phyloP scores from a whole-genome alignment of 1,140 invertebrate genomes.

The Patella vulgata region DNA sequence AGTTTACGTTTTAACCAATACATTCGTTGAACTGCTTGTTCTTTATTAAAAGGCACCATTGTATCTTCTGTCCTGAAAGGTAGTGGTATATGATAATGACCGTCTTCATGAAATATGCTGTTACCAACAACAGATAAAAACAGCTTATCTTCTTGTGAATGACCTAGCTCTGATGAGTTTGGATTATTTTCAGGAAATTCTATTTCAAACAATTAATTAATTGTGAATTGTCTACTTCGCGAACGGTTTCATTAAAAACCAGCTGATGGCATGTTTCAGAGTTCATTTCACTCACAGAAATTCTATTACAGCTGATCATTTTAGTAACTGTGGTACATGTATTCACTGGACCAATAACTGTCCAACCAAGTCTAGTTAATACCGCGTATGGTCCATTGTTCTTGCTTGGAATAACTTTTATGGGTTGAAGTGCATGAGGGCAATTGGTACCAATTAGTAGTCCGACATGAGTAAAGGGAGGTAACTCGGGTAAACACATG shows the following conservation, averaged over 20 bases:
- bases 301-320: background rate
- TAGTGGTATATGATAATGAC: conserved; percentile 6
- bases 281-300: background rate
- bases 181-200: conserved; percentile 21
- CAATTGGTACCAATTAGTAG: too few species aligned
- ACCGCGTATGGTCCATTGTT: background rate
- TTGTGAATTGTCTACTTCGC: conserved; percentile 2
- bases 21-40: conserved; percentile 11
- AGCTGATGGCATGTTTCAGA: background rate
- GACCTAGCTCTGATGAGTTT: background rate
- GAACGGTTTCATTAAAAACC: background rate
- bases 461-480: too few species aligned
- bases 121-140: conserved; percentile 4
- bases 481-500: too few species aligned
- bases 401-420: too few species aligned
- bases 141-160: conserved; percentile 17
- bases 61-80: background rate
- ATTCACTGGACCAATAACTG: background rate
- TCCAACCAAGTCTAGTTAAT: conserved; percentile 3
- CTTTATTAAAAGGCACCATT: conserved; percentile 11
- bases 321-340: too few species aligned
- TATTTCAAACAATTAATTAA: conserved; percentile 3
- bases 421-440: too few species aligned
- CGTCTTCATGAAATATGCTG: conserved; percentile 1
- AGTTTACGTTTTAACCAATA: conserved; percentile 1